phyloP scores from a whole-genome alignment of 1,140 invertebrate species.

The Musca domestica region DNA sequence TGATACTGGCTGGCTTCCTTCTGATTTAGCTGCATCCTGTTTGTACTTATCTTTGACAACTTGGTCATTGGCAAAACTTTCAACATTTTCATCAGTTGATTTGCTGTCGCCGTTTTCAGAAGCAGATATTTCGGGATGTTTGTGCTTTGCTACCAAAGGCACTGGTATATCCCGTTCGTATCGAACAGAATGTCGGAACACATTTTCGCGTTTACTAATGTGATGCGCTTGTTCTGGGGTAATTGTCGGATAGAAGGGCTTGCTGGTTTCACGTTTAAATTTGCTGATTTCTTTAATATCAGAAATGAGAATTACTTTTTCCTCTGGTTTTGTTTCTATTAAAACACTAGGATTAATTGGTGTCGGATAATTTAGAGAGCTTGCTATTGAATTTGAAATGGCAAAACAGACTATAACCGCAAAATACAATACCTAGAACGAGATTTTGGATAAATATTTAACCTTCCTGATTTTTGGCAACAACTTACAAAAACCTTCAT shows the following conservation, averaged over 20 bases:
- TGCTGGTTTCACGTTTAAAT: constrained; percentile 13
- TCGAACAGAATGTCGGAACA: not conserved
- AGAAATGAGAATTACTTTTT: constrained; percentile 28
- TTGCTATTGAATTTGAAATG: not conserved
- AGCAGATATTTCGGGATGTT: constrained; percentile 24
- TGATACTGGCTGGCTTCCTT: not conserved
- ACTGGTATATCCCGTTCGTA: constrained; percentile 28
- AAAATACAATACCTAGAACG: not conserved
- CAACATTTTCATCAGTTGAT: not conserved
- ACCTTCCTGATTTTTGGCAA: no score
- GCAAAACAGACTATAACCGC: constrained; percentile 15
- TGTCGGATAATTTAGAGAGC: not conserved
- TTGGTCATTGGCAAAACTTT: not conserved
- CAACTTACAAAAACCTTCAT: constrained; percentile 5
- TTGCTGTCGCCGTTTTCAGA: constrained; percentile 9
- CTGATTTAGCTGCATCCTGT: not conserved
- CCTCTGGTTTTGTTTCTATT: constrained; percentile 20
- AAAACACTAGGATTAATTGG: constrained; percentile 25
- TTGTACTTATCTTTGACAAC: not conserved
- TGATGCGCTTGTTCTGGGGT: not conserved
- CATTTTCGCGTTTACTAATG: not conserved
- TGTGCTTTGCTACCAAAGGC: constrained; percentile 22
- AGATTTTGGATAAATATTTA: no score
- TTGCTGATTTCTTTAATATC: constrained; percentile 22
- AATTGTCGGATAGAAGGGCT: constrained; percentile 12